Evolutionary conservation across 2,797 vertebrate genomes (phyloP).

Genomic region (Myotis vivesi): DNA sequence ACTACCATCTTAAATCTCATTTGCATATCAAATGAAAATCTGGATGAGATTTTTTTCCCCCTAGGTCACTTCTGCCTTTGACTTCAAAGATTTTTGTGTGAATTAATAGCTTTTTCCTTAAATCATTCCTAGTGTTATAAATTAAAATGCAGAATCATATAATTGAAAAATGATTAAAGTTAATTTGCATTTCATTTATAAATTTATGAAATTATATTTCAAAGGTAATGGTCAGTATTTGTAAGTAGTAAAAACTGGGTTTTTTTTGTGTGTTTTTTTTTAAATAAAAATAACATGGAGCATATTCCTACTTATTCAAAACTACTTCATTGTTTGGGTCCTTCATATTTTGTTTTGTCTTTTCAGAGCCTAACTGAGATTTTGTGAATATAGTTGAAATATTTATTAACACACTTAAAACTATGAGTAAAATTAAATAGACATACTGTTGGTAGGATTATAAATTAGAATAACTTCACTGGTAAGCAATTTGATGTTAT

Average conservation of each 20-base stretch:
- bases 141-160: background rate
- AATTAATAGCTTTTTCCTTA: background rate
- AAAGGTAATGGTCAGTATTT: background rate
- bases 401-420: background rate
- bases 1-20: background rate
- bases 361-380: background rate
- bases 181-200: background rate
- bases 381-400: background rate
- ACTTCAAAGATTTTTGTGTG: background rate
- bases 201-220: background rate
- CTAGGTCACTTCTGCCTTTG: background rate
- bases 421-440: constrained; percentile 14
- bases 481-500: constrained; percentile 13
- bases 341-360: background rate
- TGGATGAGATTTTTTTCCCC: background rate
- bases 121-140: constrained; percentile 7
- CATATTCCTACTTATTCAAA: background rate
- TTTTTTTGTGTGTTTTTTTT: background rate
- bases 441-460: background rate
- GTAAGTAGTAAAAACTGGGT: background rate
- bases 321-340: background rate
- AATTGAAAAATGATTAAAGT: background rate
- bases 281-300: background rate
- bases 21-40: background rate
- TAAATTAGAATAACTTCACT: constrained; percentile 14